phyloP scores from a whole-genome alignment of 2,888 invertebrate species.

The Sycophila texana region DNA sequence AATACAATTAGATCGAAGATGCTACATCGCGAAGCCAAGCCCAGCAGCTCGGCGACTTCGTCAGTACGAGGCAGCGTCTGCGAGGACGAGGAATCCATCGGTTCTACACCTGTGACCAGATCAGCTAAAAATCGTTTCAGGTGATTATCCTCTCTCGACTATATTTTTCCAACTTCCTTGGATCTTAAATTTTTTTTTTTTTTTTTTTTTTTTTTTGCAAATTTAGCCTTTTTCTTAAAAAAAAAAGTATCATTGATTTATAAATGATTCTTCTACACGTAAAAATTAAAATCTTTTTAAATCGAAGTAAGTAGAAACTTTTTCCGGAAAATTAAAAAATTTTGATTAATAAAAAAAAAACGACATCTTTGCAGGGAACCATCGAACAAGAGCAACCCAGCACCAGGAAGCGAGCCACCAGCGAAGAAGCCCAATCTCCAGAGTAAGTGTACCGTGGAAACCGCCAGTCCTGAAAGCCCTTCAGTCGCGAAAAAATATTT shows the following conservation, averaged over 20 bases:
- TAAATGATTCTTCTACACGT: too few species aligned
- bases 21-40: conserved; percentile 16
- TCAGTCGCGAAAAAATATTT: neutral
- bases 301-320: conserved; percentile 8
- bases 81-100: neutral
- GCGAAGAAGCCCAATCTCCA: neutral
- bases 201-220: neutral
- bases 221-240: neutral
- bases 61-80: neutral
- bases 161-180: neutral
- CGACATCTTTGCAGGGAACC: conserved; percentile 12
- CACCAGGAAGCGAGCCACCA: neutral
- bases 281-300: neutral
- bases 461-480: neutral
- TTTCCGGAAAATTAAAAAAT: neutral
- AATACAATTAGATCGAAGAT: conserved; percentile 42
- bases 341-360: neutral
- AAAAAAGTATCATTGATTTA: too few species aligned
- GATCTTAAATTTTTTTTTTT: neutral
- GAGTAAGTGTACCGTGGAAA: neutral
- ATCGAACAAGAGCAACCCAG: neutral
- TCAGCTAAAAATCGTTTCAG: conserved; percentile 1
- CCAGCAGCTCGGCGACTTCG: neutral
- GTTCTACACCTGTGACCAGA: neutral
- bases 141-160: neutral